Conservation (phyloP, 2,888 invertebrate species). For the Chesias legatella region DNA sequence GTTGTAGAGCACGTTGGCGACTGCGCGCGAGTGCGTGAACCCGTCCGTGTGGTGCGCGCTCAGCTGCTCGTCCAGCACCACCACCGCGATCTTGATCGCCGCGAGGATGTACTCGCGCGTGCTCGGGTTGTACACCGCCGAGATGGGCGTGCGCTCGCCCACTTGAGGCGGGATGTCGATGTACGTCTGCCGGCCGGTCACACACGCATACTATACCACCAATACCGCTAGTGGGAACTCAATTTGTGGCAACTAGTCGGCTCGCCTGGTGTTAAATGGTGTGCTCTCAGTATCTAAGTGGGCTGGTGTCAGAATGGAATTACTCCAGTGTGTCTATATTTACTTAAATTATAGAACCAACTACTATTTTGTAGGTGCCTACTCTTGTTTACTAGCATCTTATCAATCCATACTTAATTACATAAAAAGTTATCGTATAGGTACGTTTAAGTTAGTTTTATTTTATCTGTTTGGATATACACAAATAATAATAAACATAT, state of each 20-base stretch:
- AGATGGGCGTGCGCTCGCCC: conserved; percentile 81
- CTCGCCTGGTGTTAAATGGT: no score
- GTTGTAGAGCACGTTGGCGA: conserved; percentile 88
- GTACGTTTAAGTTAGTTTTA: no score
- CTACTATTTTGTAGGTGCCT: no score
- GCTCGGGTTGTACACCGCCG: conserved; percentile 83
- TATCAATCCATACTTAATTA: no score
- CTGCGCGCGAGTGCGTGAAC: conserved; percentile 84
- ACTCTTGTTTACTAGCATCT: no score
- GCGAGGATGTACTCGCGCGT: conserved; percentile 85
- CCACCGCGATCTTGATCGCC: conserved; percentile 81
- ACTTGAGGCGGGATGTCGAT: conserved; percentile 82
- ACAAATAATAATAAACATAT: not conserved
- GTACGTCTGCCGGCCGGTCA: conserved; percentile 75
- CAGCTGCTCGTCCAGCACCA: conserved; percentile 83
- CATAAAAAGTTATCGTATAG: no score
- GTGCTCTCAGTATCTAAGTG: no score
- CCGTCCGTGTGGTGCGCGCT: conserved; percentile 86
- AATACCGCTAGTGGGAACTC: no score
- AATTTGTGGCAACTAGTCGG: no score
- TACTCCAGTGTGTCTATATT: no score
- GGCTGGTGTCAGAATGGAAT: no score
- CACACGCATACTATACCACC: not conserved
- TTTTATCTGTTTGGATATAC: not conserved
- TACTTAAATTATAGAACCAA: no score